Evolutionary conservation across 2,113 vertebrate species (phyloP).

Genomic region (Sceloporus tristichus): DNA sequence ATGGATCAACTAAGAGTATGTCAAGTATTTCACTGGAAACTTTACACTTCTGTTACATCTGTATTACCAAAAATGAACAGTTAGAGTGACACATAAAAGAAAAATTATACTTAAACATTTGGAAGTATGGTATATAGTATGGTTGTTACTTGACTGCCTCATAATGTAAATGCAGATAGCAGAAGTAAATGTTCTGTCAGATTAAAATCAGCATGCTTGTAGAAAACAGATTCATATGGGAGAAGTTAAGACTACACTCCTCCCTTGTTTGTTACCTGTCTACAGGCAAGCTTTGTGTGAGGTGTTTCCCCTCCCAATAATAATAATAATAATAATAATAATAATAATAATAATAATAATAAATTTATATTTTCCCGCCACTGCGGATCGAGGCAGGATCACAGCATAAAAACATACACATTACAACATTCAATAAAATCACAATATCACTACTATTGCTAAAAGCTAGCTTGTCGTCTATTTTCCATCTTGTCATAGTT

Average conservation of each 20-base stretch:
- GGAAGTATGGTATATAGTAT: not conserved
- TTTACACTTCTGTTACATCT: not conserved
- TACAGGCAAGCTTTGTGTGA: not conserved
- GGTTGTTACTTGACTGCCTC: not conserved
- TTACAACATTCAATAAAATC: too few relatives aligned
- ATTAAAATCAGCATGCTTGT: not conserved
- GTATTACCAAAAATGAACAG: not conserved
- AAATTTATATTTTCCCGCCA: too few relatives aligned
- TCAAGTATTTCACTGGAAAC: not conserved
- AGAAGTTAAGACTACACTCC: not conserved
- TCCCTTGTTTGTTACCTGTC: not conserved
- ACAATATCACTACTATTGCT: too few relatives aligned
- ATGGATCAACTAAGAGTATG: not conserved
- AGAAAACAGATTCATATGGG: not conserved
- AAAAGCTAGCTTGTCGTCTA: too few relatives aligned
- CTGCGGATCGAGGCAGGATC: too few relatives aligned
- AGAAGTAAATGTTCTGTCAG: not conserved
- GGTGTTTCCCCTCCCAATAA: too few relatives aligned
- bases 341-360: too few relatives aligned
- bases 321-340: too few relatives aligned
- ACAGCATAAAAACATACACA: too few relatives aligned
- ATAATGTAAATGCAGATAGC: not conserved
- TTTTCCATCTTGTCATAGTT: too few relatives aligned
- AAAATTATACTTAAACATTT: not conserved
- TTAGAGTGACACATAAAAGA: not conserved